Evolutionary conservation across 2,797 vertebrate genomes (phyloP).

Genomic region (Dryobates pubescens): DNA sequence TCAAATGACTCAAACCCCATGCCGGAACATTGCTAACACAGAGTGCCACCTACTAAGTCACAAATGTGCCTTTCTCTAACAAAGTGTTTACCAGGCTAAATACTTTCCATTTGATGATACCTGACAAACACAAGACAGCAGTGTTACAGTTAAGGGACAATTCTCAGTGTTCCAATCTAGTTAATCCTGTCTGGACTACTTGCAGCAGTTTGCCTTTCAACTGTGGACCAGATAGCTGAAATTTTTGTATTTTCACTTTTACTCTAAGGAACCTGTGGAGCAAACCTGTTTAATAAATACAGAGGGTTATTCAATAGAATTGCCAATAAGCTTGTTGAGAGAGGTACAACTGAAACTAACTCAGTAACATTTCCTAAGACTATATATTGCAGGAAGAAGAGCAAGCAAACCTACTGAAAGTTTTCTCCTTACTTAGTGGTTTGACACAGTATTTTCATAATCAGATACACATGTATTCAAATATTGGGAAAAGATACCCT

Average conservation of each 20-base stretch:
- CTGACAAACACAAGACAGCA: not conserved
- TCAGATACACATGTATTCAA: not conserved
- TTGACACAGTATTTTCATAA: not conserved
- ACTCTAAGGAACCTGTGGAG: not conserved
- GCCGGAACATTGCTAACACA: not conserved
- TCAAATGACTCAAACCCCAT: not conserved
- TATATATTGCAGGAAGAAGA: not conserved
- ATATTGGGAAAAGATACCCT: not conserved
- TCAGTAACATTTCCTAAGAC: not conserved
- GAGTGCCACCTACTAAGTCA: not conserved
- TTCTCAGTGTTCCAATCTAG: not conserved
- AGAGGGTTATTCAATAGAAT: not conserved
- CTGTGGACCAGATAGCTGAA: not conserved
- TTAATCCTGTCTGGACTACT: not conserved
- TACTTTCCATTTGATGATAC: not conserved
- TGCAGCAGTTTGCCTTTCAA: not conserved
- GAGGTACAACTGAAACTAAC: conserved; percentile 2
- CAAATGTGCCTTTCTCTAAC: not conserved
- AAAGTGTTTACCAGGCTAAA: not conserved
- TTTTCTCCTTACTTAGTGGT: not conserved
- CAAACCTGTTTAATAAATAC: not conserved
- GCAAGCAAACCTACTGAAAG: not conserved
- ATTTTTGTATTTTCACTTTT: not conserved
- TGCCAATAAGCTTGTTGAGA: not conserved
- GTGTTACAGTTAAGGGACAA: not conserved